These are phyloP conservation scores for Phlogophora meticulosa DNA, from an alignment of 2,888 invertebrate species.

Conservation along the genomic window DNA sequence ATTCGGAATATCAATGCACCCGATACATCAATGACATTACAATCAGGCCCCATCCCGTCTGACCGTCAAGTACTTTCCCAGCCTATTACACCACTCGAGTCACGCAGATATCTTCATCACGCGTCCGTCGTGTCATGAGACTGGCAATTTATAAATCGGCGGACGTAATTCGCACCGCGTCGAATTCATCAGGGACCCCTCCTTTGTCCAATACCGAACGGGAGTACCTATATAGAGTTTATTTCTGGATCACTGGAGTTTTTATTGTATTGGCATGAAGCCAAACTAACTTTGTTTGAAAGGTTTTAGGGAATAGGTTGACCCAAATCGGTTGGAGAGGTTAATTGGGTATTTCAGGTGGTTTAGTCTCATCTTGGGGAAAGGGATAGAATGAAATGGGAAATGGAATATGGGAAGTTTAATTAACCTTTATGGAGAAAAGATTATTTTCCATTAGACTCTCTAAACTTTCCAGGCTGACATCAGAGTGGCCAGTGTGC, in stretches of 20 bases:
- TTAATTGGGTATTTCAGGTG: constrained; percentile 6
- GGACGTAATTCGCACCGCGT: constrained; percentile 64
- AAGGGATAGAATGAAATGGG: too few relatives aligned
- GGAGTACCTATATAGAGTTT: constrained; percentile 17
- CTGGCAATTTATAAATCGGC: constrained; percentile 75
- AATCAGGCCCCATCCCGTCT: constrained; percentile 8
- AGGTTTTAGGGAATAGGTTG: constrained; percentile 18
- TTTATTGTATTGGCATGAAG: constrained; percentile 42
- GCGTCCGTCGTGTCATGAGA: constrained; percentile 28
- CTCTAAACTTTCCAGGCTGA: too few relatives aligned
- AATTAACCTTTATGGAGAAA: background rate
- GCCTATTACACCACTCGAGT: constrained; percentile 16
- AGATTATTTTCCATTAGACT: too few relatives aligned
- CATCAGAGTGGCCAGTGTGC: too few relatives aligned
- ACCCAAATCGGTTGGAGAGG: constrained; percentile 19
- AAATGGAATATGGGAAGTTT: too few relatives aligned
- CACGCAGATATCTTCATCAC: constrained; percentile 15
- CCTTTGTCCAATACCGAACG: constrained; percentile 42
- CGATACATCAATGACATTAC: constrained; percentile 2
- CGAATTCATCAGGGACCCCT: constrained; percentile 25
- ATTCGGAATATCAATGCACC: background rate
- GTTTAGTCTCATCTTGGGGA: background rate
- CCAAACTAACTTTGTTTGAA: constrained; percentile 49
- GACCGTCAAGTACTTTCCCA: constrained; percentile 13
- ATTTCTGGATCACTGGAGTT: constrained; percentile 34